Evolutionary conservation across 2,113 vertebrate species (phyloP).

Genomic region (Piaya cayana): DNA sequence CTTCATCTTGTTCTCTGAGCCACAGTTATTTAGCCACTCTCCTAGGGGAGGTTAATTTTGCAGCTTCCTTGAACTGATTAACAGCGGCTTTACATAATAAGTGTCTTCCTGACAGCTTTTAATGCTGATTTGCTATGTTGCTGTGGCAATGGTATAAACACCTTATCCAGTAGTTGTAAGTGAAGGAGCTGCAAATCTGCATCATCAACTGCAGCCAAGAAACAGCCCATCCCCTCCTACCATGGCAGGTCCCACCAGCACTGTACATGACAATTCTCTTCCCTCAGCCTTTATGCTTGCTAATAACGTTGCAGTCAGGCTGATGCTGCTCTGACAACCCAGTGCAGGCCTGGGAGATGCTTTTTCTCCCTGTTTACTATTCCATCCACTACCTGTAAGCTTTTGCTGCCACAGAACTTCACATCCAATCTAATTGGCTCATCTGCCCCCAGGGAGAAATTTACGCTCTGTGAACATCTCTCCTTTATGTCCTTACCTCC

Average conservation of each 20-base stretch:
- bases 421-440: not conserved
- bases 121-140: not conserved
- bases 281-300: not conserved
- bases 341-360: not conserved
- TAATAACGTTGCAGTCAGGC: not conserved
- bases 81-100: slow-evolving; percentile 2
- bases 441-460: not conserved
- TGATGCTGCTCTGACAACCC: not conserved
- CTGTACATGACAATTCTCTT: not conserved
- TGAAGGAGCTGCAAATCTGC: not conserved
- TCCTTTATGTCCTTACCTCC: not conserved
- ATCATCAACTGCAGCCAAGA: fast-evolving
- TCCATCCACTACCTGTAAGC: not conserved
- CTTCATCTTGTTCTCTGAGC: not conserved
- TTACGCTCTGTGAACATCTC: not conserved
- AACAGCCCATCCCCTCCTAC: not conserved
- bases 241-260: not conserved
- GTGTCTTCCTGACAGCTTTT: not conserved
- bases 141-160: fast-evolving
- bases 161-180: not conserved
- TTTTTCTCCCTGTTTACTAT: not conserved
- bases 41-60: not conserved
- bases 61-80: not conserved
- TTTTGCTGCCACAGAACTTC: not conserved
- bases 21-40: not conserved